phyloP scores from a whole-genome alignment of 2,113 vertebrate species.

The Cricetomys ansorgei region DNA sequence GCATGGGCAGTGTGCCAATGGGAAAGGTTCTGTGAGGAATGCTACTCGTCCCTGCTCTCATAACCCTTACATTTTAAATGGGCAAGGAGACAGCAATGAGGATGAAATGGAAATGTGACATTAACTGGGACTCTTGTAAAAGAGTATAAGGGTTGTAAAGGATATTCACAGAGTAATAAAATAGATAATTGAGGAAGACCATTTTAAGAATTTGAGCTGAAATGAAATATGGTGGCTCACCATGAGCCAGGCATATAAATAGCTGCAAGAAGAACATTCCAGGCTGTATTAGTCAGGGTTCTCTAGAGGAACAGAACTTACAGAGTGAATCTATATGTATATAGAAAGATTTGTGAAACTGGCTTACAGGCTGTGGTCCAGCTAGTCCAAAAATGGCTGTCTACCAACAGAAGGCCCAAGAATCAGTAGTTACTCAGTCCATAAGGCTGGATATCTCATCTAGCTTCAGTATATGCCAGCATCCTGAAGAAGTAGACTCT shows the following conservation, averaged over 20 bases:
- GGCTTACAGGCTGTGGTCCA: neutral
- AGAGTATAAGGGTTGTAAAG: neutral
- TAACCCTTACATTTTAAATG: neutral
- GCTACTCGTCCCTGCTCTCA: neutral
- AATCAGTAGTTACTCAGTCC: neutral
- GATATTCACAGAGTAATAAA: neutral
- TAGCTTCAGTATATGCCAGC: neutral
- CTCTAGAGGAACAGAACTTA: neutral
- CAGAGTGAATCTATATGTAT: neutral
- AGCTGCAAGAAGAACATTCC: constrained; percentile 12
- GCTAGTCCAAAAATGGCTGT: neutral
- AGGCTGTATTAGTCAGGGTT: neutral
- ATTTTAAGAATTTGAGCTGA: neutral
- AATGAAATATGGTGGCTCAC: neutral
- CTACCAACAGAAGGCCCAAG: neutral
- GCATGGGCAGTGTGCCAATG: neutral
- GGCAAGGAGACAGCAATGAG: neutral
- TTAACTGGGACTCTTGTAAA: neutral
- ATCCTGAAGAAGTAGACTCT: neutral
- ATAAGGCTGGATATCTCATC: neutral
- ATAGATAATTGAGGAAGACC: neutral
- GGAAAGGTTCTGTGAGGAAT: neutral
- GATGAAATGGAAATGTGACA: neutral
- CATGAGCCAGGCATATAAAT: neutral
- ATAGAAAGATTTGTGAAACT: neutral